Evolutionary conservation across 2,113 vertebrate genomes (phyloP).

Genomic region (Mesembrinibis cayennensis): DNA sequence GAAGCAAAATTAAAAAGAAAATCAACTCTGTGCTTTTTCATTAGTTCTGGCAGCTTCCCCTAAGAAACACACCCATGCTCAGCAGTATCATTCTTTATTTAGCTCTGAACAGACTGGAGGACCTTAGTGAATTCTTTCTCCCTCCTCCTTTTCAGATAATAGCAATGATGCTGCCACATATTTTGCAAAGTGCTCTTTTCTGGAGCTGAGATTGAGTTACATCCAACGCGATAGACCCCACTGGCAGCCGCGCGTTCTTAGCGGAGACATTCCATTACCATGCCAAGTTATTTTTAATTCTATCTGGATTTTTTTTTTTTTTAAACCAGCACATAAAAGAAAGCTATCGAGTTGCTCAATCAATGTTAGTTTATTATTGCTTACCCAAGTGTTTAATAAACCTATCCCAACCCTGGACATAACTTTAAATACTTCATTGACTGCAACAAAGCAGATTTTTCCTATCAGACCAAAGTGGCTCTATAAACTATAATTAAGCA

Average conservation of each 20-base stretch:
- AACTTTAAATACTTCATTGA: conserved; percentile 77
- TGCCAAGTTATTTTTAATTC: conserved; percentile 70
- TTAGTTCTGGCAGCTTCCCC: conserved; percentile 55
- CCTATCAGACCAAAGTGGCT: conserved; percentile 70
- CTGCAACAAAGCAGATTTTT: conserved; percentile 75
- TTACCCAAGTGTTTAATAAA: conserved; percentile 81
- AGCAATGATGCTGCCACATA: background rate
- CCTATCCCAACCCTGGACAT: conserved; percentile 44
- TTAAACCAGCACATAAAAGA: conserved; percentile 53
- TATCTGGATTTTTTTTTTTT: conserved; percentile 21
- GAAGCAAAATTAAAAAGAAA: conserved; percentile 46
- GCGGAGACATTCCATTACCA: conserved; percentile 9
- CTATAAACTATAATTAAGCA: conserved; percentile 78
- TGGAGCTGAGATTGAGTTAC: conserved; percentile 49
- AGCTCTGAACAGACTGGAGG: conserved; percentile 62
- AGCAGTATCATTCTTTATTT: conserved; percentile 61
- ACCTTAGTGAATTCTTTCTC: conserved; percentile 20
- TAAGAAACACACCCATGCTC: conserved; percentile 25
- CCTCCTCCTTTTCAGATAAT: conserved; percentile 44
- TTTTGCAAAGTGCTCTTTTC: conserved; percentile 54
- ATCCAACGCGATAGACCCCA: conserved; percentile 11
- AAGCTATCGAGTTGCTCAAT: conserved; percentile 68
- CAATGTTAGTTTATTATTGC: conserved; percentile 78
- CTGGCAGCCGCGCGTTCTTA: background rate
- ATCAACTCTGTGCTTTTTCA: conserved; percentile 27